Conservation (phyloP, 2,113 vertebrate genomes). For the Myrmophylax atrothorax region DNA sequence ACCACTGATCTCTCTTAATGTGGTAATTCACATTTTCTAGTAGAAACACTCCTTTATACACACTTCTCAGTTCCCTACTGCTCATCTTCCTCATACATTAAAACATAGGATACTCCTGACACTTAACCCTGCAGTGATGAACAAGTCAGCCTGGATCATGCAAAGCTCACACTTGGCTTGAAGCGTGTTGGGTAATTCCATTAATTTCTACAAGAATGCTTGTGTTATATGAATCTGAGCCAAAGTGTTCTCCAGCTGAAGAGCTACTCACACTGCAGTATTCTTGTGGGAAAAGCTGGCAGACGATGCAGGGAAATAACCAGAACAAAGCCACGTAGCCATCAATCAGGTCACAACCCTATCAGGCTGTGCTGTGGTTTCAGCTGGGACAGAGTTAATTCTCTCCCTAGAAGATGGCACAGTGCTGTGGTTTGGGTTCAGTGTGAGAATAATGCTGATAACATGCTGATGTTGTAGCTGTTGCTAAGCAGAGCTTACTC, state of each 20-base stretch:
- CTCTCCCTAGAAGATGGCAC: not conserved
- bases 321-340: not conserved
- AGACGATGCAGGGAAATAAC: not conserved
- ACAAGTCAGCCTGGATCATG: not conserved
- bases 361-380: not conserved
- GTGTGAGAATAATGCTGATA: not conserved
- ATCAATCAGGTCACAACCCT: not conserved
- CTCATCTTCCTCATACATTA: not conserved
- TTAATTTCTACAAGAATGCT: not conserved
- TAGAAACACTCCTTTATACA: not conserved
- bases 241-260: not conserved
- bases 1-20: not conserved
- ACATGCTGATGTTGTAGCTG: not conserved
- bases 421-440: not conserved
- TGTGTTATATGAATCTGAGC: not conserved
- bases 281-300: not conserved
- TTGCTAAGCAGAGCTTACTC: slow-evolving; percentile 2
- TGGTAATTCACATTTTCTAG: not conserved
- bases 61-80: not conserved
- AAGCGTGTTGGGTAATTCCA: not conserved
- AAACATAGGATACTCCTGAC: not conserved
- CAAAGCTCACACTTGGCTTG: not conserved
- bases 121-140: not conserved
- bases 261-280: not conserved
- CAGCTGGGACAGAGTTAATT: not conserved